Conservation (phyloP, 1,140 invertebrate genomes). For the Dufourea novaeangliae region DNA sequence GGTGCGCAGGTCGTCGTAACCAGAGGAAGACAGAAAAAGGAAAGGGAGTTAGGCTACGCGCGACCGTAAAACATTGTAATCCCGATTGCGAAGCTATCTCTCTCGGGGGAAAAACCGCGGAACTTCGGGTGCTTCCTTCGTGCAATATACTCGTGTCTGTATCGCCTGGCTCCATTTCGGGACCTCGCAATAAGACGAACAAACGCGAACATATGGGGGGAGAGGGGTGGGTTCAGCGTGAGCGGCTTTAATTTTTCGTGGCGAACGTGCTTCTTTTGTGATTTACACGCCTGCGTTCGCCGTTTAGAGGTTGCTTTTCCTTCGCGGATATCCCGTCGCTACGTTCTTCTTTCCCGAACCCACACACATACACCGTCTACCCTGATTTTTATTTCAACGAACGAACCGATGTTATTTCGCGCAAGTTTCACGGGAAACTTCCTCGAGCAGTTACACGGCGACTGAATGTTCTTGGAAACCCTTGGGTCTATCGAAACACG, state of each 20-base stretch:
- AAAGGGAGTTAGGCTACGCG: too few species aligned
- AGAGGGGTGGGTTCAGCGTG: neutral
- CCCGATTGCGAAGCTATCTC: constrained; percentile 5
- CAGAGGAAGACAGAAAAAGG: too few species aligned
- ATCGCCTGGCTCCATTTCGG: constrained; percentile 33
- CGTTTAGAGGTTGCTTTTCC: neutral
- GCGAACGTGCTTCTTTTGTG: neutral
- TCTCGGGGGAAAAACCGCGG: neutral
- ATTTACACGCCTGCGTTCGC: neutral
- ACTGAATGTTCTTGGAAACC: neutral
- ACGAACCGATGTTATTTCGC: neutral
- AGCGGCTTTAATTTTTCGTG: constrained; percentile 1
- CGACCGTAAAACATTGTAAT: constrained; percentile 63
- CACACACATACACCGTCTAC: too few species aligned
- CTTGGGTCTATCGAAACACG: neutral
- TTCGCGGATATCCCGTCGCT: too few species aligned
- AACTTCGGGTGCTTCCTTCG: constrained; percentile 34
- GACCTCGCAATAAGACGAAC: constrained; percentile 39
- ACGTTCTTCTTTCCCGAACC: too few species aligned
- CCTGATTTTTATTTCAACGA: neutral
- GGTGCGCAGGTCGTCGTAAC: too few species aligned
- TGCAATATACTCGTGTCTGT: constrained; percentile 28
- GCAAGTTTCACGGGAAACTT: neutral
- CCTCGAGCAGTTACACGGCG: neutral
- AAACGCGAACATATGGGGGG: neutral